These are phyloP conservation scores for Tinamus guttatus DNA, from an alignment of 2,113 vertebrate genomes.

Conservation along the genomic window DNA sequence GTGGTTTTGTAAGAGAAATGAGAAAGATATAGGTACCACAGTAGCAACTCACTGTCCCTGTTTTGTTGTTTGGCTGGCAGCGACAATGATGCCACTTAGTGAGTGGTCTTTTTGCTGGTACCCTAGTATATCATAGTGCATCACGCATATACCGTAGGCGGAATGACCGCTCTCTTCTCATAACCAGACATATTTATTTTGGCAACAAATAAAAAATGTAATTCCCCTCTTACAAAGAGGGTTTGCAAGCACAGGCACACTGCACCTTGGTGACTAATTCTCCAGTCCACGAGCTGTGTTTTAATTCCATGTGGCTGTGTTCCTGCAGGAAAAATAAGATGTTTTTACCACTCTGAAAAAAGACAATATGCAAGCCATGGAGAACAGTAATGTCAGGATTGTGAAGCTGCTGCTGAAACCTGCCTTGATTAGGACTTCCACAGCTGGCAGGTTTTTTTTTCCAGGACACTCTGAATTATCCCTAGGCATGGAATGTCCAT, in stretches of 20 bases:
- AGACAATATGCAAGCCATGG: not conserved
- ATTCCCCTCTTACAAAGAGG: not conserved
- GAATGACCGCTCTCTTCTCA: not conserved
- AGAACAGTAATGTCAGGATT: not conserved
- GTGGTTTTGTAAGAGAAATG: not conserved
- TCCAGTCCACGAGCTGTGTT: not conserved
- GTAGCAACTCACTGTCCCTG: not conserved
- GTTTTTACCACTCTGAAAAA: not conserved
- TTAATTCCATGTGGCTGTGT: not conserved
- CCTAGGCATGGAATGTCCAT: not conserved
- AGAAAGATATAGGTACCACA: not conserved
- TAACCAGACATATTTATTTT: not conserved
- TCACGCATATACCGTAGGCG: rapidly evolving
- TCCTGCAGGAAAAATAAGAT: not conserved
- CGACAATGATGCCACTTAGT: not conserved
- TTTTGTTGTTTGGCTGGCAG: not conserved
- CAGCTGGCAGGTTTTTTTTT: not conserved
- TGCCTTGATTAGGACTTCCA: not conserved
- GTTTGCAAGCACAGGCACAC: not conserved
- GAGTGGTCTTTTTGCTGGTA: not conserved
- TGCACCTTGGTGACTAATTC: not conserved
- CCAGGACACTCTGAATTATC: not conserved
- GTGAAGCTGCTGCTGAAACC: not conserved
- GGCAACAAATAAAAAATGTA: not conserved
- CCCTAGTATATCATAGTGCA: not conserved